These are phyloP conservation scores for Melikaiella ostensackeni DNA, from an alignment of 2,888 invertebrate genomes.

Conservation along the genomic window DNA sequence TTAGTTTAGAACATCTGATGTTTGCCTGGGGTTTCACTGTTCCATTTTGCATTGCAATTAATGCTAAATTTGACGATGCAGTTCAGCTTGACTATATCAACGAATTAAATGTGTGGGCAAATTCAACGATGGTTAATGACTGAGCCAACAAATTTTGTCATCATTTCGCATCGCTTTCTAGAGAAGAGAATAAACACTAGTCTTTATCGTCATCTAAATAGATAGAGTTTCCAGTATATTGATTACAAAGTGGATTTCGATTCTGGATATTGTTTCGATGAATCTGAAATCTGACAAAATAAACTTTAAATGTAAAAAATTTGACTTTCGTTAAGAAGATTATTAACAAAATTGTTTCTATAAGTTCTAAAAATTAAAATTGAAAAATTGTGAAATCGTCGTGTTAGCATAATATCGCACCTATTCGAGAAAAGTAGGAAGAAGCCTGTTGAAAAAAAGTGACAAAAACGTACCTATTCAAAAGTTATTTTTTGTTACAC, in stretches of 20 bases:
- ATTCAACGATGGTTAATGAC: conserved; percentile 34
- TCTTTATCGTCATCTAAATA: neutral
- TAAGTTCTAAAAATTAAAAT: too few species aligned
- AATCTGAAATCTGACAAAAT: neutral
- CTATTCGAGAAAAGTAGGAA: too few species aligned
- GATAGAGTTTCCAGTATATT: conserved; percentile 4
- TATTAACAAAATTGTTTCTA: too few species aligned
- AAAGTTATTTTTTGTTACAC: too few species aligned
- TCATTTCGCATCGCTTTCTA: neutral
- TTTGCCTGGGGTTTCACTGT: neutral
- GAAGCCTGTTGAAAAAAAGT: too few species aligned
- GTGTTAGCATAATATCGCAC: too few species aligned
- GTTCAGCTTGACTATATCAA: conserved; percentile 4
- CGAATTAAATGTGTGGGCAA: conserved; percentile 3
- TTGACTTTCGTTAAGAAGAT: too few species aligned
- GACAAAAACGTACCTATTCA: too few species aligned
- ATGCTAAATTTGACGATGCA: neutral
- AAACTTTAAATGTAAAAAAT: neutral
- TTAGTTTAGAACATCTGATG: neutral
- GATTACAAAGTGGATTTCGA: conserved; percentile 23
- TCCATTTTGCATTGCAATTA: neutral
- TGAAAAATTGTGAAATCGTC: too few species aligned
- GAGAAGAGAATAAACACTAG: conserved; percentile 20
- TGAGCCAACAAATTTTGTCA: conserved; percentile 25
- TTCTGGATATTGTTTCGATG: conserved; percentile 7